Evolutionary conservation across 2,113 vertebrate species (phyloP).

Genomic region (Hipposideros armiger): DNA sequence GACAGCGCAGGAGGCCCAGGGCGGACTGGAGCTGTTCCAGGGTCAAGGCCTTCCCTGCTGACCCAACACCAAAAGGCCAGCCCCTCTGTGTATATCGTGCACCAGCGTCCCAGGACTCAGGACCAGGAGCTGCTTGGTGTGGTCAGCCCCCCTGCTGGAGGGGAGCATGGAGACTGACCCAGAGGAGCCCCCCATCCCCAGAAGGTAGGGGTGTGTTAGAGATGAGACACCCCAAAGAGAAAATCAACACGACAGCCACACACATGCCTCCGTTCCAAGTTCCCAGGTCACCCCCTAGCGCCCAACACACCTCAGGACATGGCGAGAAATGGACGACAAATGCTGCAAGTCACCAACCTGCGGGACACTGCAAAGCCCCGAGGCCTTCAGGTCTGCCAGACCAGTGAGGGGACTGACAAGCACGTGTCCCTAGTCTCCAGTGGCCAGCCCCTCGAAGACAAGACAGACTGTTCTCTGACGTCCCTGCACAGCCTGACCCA

Average conservation of each 20-base stretch:
- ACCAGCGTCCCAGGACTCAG: background rate
- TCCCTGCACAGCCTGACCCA: background rate
- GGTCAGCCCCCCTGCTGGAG: background rate
- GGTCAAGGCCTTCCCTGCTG: background rate
- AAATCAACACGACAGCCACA: background rate
- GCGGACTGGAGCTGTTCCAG: accelerated
- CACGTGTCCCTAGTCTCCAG: constrained; percentile 1
- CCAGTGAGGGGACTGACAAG: constrained; percentile 88
- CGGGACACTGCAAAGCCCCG: constrained; percentile 88
- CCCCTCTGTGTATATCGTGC: accelerated
- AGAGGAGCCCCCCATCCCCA: accelerated
- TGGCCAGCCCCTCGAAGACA: background rate
- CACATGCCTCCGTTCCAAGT: accelerated
- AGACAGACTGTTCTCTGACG: background rate
- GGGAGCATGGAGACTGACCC: accelerated
- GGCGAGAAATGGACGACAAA: constrained; percentile 73
- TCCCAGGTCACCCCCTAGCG: background rate
- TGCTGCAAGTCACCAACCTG: constrained; percentile 80
- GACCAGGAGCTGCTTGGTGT: too few relatives aligned
- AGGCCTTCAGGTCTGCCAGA: constrained; percentile 86
- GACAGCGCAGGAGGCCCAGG: too few relatives aligned
- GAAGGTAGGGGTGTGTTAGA: background rate
- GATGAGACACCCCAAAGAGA: background rate
- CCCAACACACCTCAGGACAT: background rate
- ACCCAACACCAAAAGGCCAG: background rate